Percentiles rank a stretch among this genome's conserved stretches.
Evolutionary conservation across 2,888 invertebrate genomes (phyloP).

Genomic region (Apodemia mormo): DNA sequence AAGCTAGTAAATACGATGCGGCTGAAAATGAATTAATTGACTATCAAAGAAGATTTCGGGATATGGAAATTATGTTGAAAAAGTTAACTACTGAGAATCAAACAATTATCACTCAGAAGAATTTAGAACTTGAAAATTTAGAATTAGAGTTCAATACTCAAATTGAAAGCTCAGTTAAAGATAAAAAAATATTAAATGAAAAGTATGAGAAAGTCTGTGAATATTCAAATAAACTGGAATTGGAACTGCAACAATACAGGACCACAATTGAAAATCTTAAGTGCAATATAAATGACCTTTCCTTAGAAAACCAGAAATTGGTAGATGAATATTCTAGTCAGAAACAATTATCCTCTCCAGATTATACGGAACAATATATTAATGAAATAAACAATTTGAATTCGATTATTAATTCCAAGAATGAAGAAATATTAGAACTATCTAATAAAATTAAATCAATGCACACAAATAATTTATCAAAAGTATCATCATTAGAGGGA

Average conservation of each 20-base stretch:
- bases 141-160: slow-evolving; percentile 73
- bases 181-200: slow-evolving; percentile 71
- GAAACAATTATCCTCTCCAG: slow-evolving; percentile 48
- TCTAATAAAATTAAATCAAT: slow-evolving; percentile 51
- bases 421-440: slow-evolving; percentile 66
- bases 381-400: slow-evolving; percentile 82
- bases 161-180: slow-evolving; percentile 71
- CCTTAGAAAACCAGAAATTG: slow-evolving; percentile 58
- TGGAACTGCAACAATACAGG: slow-evolving; percentile 60
- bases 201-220: slow-evolving; percentile 72
- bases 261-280: slow-evolving; percentile 57
- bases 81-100: slow-evolving; percentile 61
- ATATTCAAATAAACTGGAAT: slow-evolving; percentile 66
- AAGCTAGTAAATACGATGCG: slow-evolving; percentile 57
- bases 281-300: slow-evolving; percentile 58
- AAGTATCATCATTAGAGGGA: slow-evolving; percentile 50
- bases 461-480: slow-evolving; percentile 49
- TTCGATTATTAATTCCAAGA: slow-evolving; percentile 72
- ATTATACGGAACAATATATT: slow-evolving; percentile 75
- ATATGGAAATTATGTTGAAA: slow-evolving; percentile 70
- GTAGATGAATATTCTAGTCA: slow-evolving; percentile 46
- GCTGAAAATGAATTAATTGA: slow-evolving; percentile 55
- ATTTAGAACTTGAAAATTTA: slow-evolving; percentile 66
- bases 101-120: slow-evolving; percentile 64
- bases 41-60: slow-evolving; percentile 60